These are phyloP conservation scores for Nothobranchius furzeri DNA, from an alignment of 2,113 vertebrate genomes.

Conservation along the genomic window DNA sequence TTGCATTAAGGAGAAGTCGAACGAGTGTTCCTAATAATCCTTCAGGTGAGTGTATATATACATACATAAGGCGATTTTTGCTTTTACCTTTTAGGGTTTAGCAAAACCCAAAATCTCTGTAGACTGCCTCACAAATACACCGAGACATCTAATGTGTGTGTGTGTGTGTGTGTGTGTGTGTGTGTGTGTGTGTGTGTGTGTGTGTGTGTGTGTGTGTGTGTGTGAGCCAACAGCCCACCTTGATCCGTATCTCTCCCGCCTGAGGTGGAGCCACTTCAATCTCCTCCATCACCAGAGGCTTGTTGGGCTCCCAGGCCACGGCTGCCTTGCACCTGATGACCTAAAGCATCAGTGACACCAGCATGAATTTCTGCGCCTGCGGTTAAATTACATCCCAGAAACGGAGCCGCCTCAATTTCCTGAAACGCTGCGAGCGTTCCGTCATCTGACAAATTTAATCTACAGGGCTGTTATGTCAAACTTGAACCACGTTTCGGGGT, in stretches of 20 bases:
- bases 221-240: slow-evolving; percentile 69
- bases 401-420: neutral
- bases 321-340: slow-evolving; percentile 89
- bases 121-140: neutral
- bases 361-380: neutral
- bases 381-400: neutral
- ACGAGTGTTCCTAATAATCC: too few species aligned
- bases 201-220: too few species aligned
- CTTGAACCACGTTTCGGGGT: neutral
- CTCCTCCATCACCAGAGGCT: slow-evolving; percentile 85
- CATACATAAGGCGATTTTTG: too few species aligned
- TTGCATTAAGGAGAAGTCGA: too few species aligned
- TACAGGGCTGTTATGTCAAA: neutral
- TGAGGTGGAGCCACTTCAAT: slow-evolving; percentile 87
- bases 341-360: slow-evolving; percentile 57
- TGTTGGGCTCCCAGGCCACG: slow-evolving; percentile 85
- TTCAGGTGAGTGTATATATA: too few species aligned
- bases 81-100: too few species aligned
- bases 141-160: neutral
- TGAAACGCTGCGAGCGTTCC: neutral
- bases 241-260: slow-evolving; percentile 84
- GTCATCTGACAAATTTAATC: neutral
- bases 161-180: too few species aligned
- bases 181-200: too few species aligned
- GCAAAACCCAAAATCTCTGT: too few species aligned